These are phyloP conservation scores for Alligator mississippiensis DNA, from an alignment of 2,113 vertebrate species.

Conservation along the genomic window DNA sequence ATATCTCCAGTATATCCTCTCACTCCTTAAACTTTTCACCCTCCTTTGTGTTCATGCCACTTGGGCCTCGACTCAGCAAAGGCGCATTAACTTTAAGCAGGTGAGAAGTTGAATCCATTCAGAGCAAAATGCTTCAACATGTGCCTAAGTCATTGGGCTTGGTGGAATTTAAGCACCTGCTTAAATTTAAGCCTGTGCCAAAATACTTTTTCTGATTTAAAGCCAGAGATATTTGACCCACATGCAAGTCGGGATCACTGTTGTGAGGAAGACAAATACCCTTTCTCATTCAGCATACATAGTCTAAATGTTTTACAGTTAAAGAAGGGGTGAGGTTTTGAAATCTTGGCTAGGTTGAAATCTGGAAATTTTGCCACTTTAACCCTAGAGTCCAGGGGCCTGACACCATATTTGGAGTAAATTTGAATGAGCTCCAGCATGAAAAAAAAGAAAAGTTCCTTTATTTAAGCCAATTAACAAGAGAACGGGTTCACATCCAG, in stretches of 20 bases:
- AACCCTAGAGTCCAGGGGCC: neutral
- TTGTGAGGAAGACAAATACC: neutral
- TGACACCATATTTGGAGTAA: neutral
- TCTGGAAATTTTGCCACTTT: neutral
- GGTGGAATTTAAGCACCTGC: neutral
- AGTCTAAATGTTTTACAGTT: neutral
- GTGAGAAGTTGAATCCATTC: neutral
- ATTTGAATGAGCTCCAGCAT: neutral
- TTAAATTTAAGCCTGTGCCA: constrained; percentile 9
- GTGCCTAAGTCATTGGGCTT: neutral
- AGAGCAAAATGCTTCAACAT: neutral
- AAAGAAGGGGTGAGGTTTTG: neutral
- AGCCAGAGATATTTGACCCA: neutral
- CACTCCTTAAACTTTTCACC: neutral
- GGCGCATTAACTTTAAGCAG: accelerated
- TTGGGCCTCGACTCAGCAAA: neutral
- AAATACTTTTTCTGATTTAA: neutral
- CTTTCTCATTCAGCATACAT: neutral
- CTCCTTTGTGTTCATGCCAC: neutral
- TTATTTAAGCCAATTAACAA: neutral
- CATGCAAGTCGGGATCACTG: neutral
- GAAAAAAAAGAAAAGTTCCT: neutral
- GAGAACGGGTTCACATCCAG: accelerated
- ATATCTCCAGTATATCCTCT: neutral
- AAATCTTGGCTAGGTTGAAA: neutral